Percentiles rank a stretch among this genome's conserved stretches.
Conservation (phyloP, 2,797 vertebrate genomes). For the Notamacropus eugenii region DNA sequence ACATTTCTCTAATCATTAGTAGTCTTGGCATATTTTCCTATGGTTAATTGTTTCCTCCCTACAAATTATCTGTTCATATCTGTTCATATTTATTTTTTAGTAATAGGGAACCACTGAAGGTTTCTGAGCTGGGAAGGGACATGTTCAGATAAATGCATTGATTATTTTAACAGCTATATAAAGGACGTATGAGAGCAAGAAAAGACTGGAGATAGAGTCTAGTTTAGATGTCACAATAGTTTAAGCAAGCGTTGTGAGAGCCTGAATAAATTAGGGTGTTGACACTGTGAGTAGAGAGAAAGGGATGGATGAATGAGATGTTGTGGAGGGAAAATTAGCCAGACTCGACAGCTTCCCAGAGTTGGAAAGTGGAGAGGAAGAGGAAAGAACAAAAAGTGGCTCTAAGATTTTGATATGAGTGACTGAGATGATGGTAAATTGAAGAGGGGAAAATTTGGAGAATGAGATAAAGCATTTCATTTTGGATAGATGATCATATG, state of each 20-base stretch:
- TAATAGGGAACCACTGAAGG: not conserved
- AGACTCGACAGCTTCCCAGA: not conserved
- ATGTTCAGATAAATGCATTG: not conserved
- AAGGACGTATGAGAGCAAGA: not conserved
- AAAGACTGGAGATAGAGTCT: not conserved
- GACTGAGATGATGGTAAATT: not conserved
- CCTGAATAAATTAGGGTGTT: not conserved
- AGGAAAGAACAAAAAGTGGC: not conserved
- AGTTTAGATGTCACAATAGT: not conserved
- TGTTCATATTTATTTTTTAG: not conserved
- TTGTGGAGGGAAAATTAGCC: not conserved
- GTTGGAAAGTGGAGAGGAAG: not conserved
- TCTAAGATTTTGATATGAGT: not conserved
- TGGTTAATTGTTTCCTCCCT: not conserved
- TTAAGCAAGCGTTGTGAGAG: not conserved
- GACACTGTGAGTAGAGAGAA: not conserved
- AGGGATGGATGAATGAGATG: not conserved
- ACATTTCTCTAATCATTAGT: not conserved
- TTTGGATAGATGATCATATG: not conserved
- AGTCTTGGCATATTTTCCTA: not conserved
- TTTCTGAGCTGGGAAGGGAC: not conserved
- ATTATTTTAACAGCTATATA: not conserved
- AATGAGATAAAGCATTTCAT: not conserved
- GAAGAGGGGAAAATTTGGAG: not conserved
- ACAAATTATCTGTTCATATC: not conserved